A percentile compares a stretch with the other conserved stretches of the same genome.
phyloP scores from a whole-genome alignment of 1,140 invertebrate species.

The Carposina sasakii region DNA sequence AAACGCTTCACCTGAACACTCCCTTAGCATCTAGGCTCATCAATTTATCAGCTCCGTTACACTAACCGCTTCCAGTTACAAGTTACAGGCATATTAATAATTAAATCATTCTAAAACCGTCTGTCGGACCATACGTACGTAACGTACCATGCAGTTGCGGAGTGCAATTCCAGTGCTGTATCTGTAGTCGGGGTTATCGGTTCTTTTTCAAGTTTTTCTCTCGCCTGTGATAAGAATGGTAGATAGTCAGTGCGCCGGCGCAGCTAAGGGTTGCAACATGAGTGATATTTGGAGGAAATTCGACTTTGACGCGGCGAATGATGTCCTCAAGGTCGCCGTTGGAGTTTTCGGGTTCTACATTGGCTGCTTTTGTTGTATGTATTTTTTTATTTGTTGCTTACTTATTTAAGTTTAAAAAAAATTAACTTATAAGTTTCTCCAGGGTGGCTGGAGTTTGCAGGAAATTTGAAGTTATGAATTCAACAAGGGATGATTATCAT shows the following conservation, averaged over 20 bases:
- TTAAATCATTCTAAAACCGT: no score
- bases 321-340: constrained; percentile 50
- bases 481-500: no score
- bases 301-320: constrained; percentile 46
- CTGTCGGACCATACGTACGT: no score
- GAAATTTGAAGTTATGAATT: no score
- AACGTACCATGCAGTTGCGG: constrained; percentile 24
- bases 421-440: no score
- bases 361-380: constrained; percentile 55
- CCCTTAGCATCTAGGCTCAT: no score
- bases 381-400: constrained; percentile 26
- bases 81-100: no score
- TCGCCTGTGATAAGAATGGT: constrained; percentile 48
- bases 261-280: constrained; percentile 61
- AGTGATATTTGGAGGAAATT: constrained; percentile 60
- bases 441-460: no score
- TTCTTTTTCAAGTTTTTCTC: no score
- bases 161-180: constrained; percentile 31
- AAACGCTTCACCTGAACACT: no score
- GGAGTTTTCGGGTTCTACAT: constrained; percentile 54
- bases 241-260: constrained; percentile 51
- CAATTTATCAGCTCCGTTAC: no score
- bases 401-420: constrained; percentile 1
- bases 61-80: no score
- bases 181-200: constrained; percentile 56